Conservation (phyloP, 2,797 vertebrate genomes). For the Siniperca undulata region DNA sequence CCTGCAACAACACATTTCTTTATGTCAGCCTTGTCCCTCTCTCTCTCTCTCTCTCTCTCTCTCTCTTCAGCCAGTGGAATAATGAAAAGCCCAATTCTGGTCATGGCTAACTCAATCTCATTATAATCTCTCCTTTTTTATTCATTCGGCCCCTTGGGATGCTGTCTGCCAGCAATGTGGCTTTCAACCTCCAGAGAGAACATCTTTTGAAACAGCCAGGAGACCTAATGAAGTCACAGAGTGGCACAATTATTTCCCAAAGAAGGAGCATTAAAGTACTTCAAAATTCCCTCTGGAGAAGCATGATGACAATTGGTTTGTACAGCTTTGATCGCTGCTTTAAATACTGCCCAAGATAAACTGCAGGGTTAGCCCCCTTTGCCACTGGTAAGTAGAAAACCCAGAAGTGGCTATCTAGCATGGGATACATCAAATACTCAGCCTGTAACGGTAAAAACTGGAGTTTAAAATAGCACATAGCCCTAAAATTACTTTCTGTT, state of each 20-base stretch:
- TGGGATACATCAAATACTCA: constrained; percentile 70
- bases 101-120: constrained; percentile 97
- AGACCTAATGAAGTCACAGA: constrained; percentile 91
- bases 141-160: constrained; percentile 91
- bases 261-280: constrained; percentile 90
- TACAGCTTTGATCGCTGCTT: constrained; percentile 90
- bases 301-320: constrained; percentile 90
- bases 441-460: constrained; percentile 55
- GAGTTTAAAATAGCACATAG: constrained; percentile 74
- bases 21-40: constrained; percentile 79
- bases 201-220: constrained; percentile 90
- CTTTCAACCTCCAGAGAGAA: constrained; percentile 89
- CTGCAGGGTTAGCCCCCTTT: constrained; percentile 84
- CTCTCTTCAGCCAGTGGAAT: constrained; percentile 83
- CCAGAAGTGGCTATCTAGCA: constrained; percentile 77
- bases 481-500: constrained; percentile 57
- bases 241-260: constrained; percentile 90
- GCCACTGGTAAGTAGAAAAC: constrained; percentile 81
- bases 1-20: constrained; percentile 89
- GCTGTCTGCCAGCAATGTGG: constrained; percentile 90
- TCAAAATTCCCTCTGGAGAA: constrained; percentile 86
- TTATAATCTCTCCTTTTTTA: constrained; percentile 92
- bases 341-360: constrained; percentile 88
- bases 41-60: constrained; percentile 41
- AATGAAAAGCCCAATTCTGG: constrained; percentile 88